Evolutionary conservation across 1,140 invertebrate species (phyloP).

Genomic region (Lepidurus packardi): DNA sequence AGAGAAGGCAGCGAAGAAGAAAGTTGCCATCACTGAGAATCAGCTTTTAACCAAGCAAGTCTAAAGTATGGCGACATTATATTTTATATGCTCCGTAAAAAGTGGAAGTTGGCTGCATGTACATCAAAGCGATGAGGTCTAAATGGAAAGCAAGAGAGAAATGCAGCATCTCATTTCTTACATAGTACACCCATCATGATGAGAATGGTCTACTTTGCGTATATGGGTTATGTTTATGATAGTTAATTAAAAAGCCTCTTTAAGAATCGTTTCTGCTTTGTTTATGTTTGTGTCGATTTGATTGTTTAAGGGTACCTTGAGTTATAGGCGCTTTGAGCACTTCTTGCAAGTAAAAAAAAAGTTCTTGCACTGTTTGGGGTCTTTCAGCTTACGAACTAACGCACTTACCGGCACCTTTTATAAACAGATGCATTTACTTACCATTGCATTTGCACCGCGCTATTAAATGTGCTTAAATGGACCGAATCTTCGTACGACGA

Average conservation of each 20-base stretch:
- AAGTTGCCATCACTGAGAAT: neutral
- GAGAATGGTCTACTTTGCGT: neutral
- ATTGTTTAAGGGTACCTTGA: no score
- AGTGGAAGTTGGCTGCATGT: neutral
- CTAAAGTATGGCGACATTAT: neutral
- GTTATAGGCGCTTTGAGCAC: no score
- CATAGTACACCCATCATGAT: neutral
- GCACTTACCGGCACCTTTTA: no score
- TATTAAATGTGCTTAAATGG: no score
- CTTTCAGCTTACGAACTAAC: no score
- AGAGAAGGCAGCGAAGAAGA: neutral
- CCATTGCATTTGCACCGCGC: no score
- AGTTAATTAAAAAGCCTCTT: neutral
- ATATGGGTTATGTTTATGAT: neutral
- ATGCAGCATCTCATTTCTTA: neutral
- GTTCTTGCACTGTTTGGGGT: no score
- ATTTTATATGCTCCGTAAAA: neutral
- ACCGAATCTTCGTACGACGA: no score
- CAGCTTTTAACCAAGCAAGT: neutral
- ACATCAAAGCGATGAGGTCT: conserved; percentile 18
- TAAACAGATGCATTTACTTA: no score
- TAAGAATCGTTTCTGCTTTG: neutral
- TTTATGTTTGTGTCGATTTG: neutral
- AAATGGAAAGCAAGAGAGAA: neutral
- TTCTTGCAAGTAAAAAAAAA: no score